Base-by-base conservation (phyloP, 2,888 invertebrate species). In the Ecliptopera silaceata region DNA sequence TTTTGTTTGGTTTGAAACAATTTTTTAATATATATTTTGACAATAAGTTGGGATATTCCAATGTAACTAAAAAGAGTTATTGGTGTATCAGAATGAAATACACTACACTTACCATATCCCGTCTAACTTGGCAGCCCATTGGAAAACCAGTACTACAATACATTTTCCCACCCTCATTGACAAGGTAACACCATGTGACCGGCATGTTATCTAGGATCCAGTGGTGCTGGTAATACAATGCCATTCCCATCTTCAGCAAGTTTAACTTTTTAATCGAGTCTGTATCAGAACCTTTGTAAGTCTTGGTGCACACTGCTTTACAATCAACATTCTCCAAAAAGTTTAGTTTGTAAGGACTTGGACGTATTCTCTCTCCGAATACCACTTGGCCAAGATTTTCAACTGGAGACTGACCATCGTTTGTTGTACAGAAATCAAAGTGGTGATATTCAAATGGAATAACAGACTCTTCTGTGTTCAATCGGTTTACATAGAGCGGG, bases 171-270 rank as follows among this genome's bases (percentile, higher is more conserved):
- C 86, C 88, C 65, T 95, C 94, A 69, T 94, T 95, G 60, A 96
- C 95, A 53, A 94, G 77, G 82, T 97, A 98, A 84, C 99, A 99
- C 96, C 97, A 99, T 0, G 99, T 99, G 1, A 99, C 97, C 0
- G 99, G 99, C 99, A 99, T 99, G 82, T 99, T 99, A 87, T 99
- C 99, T 62, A 97, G 93, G 72, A 97, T 97, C 99, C 99, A 99
- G 84, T 99, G 99, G 86, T 99, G 99, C 74, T 99, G 97, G 84
- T 99, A 99, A 84, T 99, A 99, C 50, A 98, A 92, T 58, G 95
- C 95, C 92, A 98, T 97, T 59, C 98, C 99, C 88, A 96, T 96
- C 81, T 96, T 96, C 56, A 99, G 90, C 12, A 96, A 93, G 72
- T 96, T 95, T 71, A 99, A 85, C 70, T 95, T 95, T 61, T 94